Percentiles rank a stretch among this genome's conserved stretches.
Evolutionary conservation across 2,888 invertebrate species (phyloP).

Genomic region (Bombylius discolor): DNA sequence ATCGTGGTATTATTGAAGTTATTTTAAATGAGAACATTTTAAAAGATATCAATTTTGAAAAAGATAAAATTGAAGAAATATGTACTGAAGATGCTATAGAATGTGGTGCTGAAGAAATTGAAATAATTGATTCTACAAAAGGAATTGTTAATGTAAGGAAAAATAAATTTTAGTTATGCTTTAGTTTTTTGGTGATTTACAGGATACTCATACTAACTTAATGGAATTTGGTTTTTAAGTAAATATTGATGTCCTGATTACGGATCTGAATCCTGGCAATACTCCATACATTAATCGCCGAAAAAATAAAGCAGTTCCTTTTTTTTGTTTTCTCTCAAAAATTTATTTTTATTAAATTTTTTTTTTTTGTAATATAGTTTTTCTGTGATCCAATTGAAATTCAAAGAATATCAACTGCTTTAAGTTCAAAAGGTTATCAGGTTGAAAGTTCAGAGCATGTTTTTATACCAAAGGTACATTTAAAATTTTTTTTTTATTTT

Average conservation of each 20-base stretch:
- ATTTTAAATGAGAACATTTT: conserved; percentile 13
- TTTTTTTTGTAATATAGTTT: conserved; percentile 39
- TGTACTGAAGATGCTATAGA: conserved; percentile 55
- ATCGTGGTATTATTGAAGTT: conserved; percentile 46
- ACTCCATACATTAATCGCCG: too few species aligned
- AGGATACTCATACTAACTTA: too few species aligned
- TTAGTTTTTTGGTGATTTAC: too few species aligned
- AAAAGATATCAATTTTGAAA: too few species aligned
- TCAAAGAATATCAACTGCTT: conserved; percentile 35
- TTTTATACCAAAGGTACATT: conserved; percentile 25
- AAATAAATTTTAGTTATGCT: not conserved
- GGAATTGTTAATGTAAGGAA: conserved; percentile 24
- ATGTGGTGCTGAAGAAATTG: conserved; percentile 54
- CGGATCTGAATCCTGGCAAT: too few species aligned
- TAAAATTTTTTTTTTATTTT: not conserved
- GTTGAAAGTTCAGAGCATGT: conserved; percentile 27
- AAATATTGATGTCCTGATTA: too few species aligned
- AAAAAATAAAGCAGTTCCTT: too few species aligned
- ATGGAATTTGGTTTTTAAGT: too few species aligned
- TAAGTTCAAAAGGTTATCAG: conserved; percentile 31
- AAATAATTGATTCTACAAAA: conserved; percentile 34
- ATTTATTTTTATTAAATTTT: not conserved
- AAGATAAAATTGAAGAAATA: conserved; percentile 35
- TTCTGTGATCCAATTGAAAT: conserved; percentile 40
- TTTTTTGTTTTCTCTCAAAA: not conserved